Base-by-base conservation (phyloP, 2,888 invertebrate species). In the Caenorhabditis sinica region DNA sequence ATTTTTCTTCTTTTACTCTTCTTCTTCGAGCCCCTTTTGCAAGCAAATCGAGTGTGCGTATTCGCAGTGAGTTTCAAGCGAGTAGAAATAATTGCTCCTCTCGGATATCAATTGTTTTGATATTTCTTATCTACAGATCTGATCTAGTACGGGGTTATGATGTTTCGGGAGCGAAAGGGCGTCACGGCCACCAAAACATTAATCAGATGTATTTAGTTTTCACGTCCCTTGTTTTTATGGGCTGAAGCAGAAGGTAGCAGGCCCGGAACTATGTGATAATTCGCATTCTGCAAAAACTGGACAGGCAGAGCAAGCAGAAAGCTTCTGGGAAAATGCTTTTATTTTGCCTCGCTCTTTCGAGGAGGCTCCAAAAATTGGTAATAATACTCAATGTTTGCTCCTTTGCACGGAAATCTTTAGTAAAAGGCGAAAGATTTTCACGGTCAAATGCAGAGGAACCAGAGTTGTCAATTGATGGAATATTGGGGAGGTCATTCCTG, bases 361-460 rank as follows among this genome's bases (percentile, higher is more conserved):
- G 53, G 53, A 53, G 53, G 23, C 81, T 81, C 81, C 81, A 81
- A 81, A 73, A 80, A 80, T 80, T 80, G 63, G 56, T 68, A 58
- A 20, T 81, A 73, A 81, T 81, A 74, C 81, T 82, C 71, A 74
- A 40, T 66, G 43, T 71, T 33, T 75, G 74, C 74, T 82, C 74
- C 82, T 75, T 82, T 81, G 74, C 90, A 90, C 90, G 90, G 90
- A 90, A 90, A 90, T 89, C 90, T 90, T 90, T 90, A 90, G 90
- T 90, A 90, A 90, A 90, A 90, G 90, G 90, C 90, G 90, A 90
- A 90, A 90, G 90, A 90, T 90, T 91, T 91, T 86, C 87, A 85
- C 89, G 89, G 83, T 86, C 76, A 83, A 86, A 86, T 86, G 86
- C 85, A 86, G 73, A 80, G 82, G 85, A 86, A 77, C 86, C 84